These are phyloP conservation scores for Zosterops hypoxanthus DNA, from an alignment of 2,113 vertebrate species.

Conservation along the genomic window DNA sequence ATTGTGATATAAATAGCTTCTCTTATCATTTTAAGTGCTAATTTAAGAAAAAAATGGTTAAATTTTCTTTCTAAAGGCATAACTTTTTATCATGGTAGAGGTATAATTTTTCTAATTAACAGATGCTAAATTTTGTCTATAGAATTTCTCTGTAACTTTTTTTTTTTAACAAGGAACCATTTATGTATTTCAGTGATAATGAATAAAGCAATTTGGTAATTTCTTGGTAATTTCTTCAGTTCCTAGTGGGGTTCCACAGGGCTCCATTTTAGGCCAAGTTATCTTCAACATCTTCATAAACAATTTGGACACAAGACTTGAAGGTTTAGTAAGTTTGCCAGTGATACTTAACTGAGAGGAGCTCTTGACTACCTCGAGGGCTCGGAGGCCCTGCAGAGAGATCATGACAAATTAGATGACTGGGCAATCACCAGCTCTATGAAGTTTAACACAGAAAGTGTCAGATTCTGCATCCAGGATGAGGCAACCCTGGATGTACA, in stretches of 20 bases:
- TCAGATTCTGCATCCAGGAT: background rate
- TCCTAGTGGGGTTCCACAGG: background rate
- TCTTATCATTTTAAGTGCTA: background rate
- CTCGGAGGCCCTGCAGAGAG: background rate
- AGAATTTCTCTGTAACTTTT: background rate
- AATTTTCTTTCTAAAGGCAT: background rate
- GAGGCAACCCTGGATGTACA: background rate
- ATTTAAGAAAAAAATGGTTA: background rate
- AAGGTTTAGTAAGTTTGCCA: background rate
- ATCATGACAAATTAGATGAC: background rate
- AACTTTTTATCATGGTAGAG: background rate
- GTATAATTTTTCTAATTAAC: background rate
- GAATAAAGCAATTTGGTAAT: background rate
- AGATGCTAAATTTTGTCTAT: background rate
- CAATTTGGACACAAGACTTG: background rate
- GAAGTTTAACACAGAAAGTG: background rate
- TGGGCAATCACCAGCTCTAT: background rate
- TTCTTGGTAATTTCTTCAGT: background rate
- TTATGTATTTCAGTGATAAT: background rate
- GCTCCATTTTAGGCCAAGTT: background rate
- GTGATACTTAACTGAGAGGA: background rate
- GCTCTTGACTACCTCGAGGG: fast-evolving
- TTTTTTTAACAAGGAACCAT: background rate
- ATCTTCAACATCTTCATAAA: background rate
- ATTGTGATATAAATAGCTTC: background rate